Evolutionary conservation across 2,113 vertebrate genomes (phyloP), one percentile per base, ranked within the genome.

Genomic region (Cyanocitta stelleri): DNA sequence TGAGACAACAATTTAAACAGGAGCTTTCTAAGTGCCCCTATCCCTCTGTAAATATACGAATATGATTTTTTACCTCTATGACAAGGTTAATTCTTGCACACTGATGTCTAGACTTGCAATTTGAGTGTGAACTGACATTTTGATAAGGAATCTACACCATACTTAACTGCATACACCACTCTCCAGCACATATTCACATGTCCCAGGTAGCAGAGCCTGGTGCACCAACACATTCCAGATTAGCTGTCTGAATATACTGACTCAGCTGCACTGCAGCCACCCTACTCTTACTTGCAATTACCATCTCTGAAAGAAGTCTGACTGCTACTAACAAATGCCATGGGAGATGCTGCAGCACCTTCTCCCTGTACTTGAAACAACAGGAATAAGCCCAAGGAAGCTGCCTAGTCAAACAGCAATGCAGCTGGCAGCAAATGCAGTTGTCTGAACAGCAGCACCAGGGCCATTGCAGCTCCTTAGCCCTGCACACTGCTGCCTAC

Each of bases 381-480:
- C 13, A 61, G 41, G 7, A 82, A 19, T 4, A 58, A 67, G 21
- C 6, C 24, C 35, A 52, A 62, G 51, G 33, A 73, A 91, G n/a
- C 13, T 39, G 19, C 3, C 1, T 2, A 35, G n/a, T 27, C 22
- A 29, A 33, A 76, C 0, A 3, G 48, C 32, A 66, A 46, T 0
- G 8, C 13, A 26, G 12, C 10, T 2, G 0, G 18, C 20, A 39
- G 44, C 9, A 66, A 62, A 61, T 9, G 18, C 52, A 26, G 22
- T 11, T 84, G 67, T 62, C 55, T 62, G 41, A 39, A 14, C 9
- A n/a, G 64, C 64, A 74, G 8, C 49, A 32, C 2, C 19, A 9
- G 30, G 30, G 62, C n/a, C 54, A 29, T 24, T 0, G 7, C 9
- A 49, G 59, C 20, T 35, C 35, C 55, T 24, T 0, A 0, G 15